Percentiles rank a stretch among this genome's conserved stretches.
Evolutionary conservation across 1,140 invertebrate species (phyloP).

Genomic region (Drosophila auraria): DNA sequence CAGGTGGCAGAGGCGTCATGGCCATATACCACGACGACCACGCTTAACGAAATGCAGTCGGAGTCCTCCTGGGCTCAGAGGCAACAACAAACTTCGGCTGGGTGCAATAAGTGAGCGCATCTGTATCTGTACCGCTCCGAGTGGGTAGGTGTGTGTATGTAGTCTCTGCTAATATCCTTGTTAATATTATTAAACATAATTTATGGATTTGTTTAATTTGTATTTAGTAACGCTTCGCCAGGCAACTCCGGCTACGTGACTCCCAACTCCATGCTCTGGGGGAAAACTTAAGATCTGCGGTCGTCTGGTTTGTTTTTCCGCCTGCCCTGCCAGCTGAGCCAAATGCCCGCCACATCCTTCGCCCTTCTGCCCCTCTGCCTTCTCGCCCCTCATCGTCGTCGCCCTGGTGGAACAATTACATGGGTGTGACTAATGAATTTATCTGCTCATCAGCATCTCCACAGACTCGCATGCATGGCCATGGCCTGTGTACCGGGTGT

Average conservation of each 20-base stretch:
- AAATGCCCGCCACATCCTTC: conserved; percentile 57
- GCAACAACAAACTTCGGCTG: conserved; percentile 29
- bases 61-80: conserved; percentile 8
- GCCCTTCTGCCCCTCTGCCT: conserved; percentile 24
- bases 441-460: conserved; percentile 83
- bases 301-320: conserved; percentile 55
- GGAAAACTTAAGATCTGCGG: conserved; percentile 69
- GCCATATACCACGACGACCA: conserved; percentile 50
- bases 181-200: conserved; percentile 85
- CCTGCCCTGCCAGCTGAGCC: conserved; percentile 63
- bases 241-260: conserved; percentile 61
- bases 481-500: conserved; percentile 45
- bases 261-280: conserved; percentile 36
- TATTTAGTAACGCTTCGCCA: conserved; percentile 80
- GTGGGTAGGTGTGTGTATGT: conserved; percentile 43
- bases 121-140: conserved; percentile 9
- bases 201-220: conserved; percentile 85
- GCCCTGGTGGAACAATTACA: conserved; percentile 84
- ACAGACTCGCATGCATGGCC: conserved; percentile 58
- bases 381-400: conserved; percentile 34
- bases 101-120: conserved; percentile 60
- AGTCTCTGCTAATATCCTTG: conserved; percentile 82
- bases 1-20: conserved; percentile 30
- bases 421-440: conserved; percentile 85
- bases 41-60: conserved; percentile 43